Evolutionary conservation across 92 coral and sea anemone genomes (phyloP), one percentile per base, ranked within the genome.

Genomic region (Pocillopora meandrina): DNA sequence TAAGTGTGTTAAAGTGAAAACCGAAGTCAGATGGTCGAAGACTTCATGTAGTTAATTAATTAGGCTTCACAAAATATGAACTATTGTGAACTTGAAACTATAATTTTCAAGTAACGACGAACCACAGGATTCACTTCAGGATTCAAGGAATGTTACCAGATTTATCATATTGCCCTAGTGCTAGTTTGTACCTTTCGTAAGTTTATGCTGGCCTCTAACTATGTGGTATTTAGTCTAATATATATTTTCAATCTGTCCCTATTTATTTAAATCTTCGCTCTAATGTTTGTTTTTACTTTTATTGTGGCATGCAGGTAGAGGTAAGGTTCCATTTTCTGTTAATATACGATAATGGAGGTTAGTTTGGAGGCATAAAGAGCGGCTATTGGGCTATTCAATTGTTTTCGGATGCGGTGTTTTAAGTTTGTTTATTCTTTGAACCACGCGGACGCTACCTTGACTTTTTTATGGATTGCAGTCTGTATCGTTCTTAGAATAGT

Each of bases 11-110:
- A 80, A 83, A 65, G 87, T 83, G 16, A 55, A 65, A 72, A 71
- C 80, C 23, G 58, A 67, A 71, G 55, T 69, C 86, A 55, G 86
- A 82, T 67, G 86, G 76, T n/a, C 71, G 75, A 82, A 82, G 78
- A 65, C 52, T 82, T 60, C 78, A 74, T 60, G 78, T 83, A n/a
- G 78, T 71, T 77, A 73, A 56, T 55, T 56, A 74, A 23, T 35
- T 20, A 23, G 80, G 74, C 79, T 73, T 83, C 71, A 56, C 60
- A 55, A 71, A 82, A 72, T 73, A 83, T 74, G 65, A 75, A 75
- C 79, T 75, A 13, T 75, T 75, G 65, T 75, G 26, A 75, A 75
- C 49, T 75, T 23, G 26, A 23, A 23, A 23, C 26, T 23, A 23
- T 23, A 23, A 23, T 23, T 23, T 23, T 23, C 26, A 23, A 23